Evolutionary conservation across 1,140 invertebrate species (phyloP).

Genomic region (Manduca sexta): DNA sequence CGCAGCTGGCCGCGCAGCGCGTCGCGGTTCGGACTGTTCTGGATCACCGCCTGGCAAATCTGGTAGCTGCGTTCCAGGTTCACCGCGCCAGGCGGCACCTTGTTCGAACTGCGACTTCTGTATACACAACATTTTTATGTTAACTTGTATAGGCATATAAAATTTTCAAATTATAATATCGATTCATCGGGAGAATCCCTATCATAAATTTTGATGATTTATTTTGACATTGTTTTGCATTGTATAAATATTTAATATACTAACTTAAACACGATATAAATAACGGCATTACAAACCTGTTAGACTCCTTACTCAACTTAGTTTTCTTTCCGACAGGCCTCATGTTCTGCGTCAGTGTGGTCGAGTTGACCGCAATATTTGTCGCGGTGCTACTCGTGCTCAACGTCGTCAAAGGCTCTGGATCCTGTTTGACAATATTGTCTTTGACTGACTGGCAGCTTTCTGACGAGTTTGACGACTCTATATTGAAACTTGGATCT

Average conservation of each 20-base stretch:
- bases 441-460: constrained; percentile 67
- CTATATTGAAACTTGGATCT: constrained; percentile 66
- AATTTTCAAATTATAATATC: neutral
- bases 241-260: too few species aligned
- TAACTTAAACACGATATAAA: too few species aligned
- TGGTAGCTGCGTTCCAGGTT: constrained; percentile 96
- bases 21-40: constrained; percentile 91
- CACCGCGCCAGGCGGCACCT: constrained; percentile 88
- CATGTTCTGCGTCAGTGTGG: constrained; percentile 38
- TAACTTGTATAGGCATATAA: neutral
- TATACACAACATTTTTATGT: constrained; percentile 2
- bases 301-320: constrained; percentile 58
- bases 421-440: constrained; percentile 46
- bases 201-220: too few species aligned
- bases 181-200: too few species aligned
- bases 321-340: constrained; percentile 47
- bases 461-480: constrained; percentile 66
- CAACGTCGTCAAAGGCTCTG: constrained; percentile 36
- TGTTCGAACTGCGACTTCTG: constrained; percentile 72
- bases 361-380: constrained; percentile 45
- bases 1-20: constrained; percentile 89
- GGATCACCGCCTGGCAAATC: constrained; percentile 96
- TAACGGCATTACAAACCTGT: constrained; percentile 32
- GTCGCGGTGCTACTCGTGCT: constrained; percentile 45
- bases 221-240: too few species aligned